Conservation (phyloP, 2,113 vertebrate species). For the Lethenteron reissneri region DNA sequence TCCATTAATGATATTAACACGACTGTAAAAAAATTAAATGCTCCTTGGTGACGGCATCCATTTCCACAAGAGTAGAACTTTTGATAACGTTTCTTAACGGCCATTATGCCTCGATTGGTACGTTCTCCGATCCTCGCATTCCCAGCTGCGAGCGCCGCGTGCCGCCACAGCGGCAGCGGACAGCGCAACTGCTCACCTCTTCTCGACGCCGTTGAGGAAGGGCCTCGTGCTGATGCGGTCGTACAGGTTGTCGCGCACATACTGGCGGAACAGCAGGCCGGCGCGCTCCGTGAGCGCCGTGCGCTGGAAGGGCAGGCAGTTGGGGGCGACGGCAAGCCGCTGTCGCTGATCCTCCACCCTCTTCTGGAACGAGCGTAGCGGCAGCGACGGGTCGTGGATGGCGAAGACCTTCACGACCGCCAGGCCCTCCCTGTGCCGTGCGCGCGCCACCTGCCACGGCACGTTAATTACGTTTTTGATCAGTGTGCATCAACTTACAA, state of each 20-base stretch:
- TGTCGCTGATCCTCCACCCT: slow-evolving; percentile 92
- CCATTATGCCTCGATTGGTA: no score
- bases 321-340: slow-evolving; percentile 60
- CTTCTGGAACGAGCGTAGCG: slow-evolving; percentile 75
- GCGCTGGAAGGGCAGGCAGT: slow-evolving; percentile 84
- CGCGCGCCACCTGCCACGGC: slow-evolving; percentile 37
- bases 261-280: slow-evolving; percentile 75
- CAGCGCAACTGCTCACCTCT: slow-evolving; percentile 20
- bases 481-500: no score
- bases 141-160: no score
- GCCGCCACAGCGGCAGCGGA: no score
- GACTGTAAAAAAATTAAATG: no score
- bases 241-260: slow-evolving; percentile 81
- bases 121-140: no score
- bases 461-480: no score
- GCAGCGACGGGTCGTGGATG: slow-evolving; percentile 78
- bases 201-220: slow-evolving; percentile 78
- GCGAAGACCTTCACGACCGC: slow-evolving; percentile 96
- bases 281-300: slow-evolving; percentile 65
- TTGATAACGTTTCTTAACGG: no score
- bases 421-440: slow-evolving; percentile 73
- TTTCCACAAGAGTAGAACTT: no score
- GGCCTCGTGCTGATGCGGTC: slow-evolving; percentile 86
- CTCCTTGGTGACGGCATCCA: no score
- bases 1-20: no score